Conservation (phyloP, 2,888 invertebrate species). For the Zaprionus obscuricornis region DNA sequence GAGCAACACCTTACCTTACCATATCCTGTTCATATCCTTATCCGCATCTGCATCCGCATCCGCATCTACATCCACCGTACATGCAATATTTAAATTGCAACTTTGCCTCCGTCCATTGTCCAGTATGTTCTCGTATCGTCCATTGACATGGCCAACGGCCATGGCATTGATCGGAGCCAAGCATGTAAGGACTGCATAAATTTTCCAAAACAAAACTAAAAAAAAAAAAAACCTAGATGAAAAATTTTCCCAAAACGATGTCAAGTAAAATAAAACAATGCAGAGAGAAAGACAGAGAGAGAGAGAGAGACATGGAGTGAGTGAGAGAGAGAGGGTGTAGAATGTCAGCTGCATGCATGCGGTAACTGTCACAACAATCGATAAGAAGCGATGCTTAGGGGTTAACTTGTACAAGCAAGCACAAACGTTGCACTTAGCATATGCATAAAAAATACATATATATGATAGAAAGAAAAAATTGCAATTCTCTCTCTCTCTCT, state of each 20-base stretch:
- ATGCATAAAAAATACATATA: too few species aligned
- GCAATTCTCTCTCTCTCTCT: too few species aligned
- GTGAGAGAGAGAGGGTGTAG: not conserved
- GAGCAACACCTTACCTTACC: conserved; percentile 26
- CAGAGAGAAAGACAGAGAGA: not conserved
- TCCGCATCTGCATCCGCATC: conserved; percentile 11
- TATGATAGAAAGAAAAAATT: too few species aligned
- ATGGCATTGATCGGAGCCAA: conserved; percentile 67
- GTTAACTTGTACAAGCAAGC: conserved; percentile 1
- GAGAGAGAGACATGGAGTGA: not conserved
- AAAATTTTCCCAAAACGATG: conserved; percentile 28
- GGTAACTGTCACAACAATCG: conserved; percentile 54
- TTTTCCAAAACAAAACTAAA: conserved; percentile 31
- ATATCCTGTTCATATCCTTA: conserved; percentile 17
- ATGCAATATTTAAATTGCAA: conserved; percentile 74
- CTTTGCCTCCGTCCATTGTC: too few species aligned
- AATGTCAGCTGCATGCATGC: conserved; percentile 42
- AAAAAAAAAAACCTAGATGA: too few species aligned
- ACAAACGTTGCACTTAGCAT: too few species aligned
- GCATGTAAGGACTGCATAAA: conserved; percentile 44
- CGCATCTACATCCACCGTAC: conserved; percentile 31
- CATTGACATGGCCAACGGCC: conserved; percentile 74
- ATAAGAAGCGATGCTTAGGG: conserved; percentile 23
- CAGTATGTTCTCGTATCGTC: conserved; percentile 17
- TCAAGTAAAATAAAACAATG: conserved; percentile 36